A percentile compares a stretch with the other conserved stretches of the same genome.
Evolutionary conservation across 2,113 vertebrate species (phyloP).

Genomic region (Menura novaehollandiae): DNA sequence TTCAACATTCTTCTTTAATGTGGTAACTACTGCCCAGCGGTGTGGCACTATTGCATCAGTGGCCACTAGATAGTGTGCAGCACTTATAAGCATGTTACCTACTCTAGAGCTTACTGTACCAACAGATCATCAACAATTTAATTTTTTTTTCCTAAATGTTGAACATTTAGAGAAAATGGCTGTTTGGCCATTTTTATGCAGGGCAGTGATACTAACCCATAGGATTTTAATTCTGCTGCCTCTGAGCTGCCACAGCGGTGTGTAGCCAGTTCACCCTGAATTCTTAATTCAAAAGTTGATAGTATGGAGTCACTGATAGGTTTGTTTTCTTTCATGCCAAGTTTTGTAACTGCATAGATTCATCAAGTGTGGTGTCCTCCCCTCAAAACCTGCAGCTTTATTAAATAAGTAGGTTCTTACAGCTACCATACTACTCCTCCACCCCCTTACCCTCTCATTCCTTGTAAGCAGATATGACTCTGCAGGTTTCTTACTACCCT

Average conservation of each 20-base stretch:
- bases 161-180: not conserved
- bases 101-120: not conserved
- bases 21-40: not conserved
- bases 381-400: not conserved
- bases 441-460: not conserved
- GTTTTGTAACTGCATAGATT: not conserved
- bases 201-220: not conserved
- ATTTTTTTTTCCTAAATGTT: not conserved
- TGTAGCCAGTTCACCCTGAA: not conserved
- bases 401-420: not conserved
- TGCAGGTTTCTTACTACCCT: not conserved
- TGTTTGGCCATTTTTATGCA: not conserved
- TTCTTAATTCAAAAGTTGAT: not conserved
- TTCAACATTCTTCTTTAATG: not conserved
- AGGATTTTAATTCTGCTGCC: not conserved
- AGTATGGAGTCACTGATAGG: not conserved
- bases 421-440: not conserved
- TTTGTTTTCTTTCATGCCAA: not conserved
- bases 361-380: rapidly evolving
- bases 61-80: rapidly evolving
- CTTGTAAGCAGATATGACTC: rapidly evolving
- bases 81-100: rapidly evolving
- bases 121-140: not conserved
- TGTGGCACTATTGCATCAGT: not conserved
- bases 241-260: not conserved